A percentile compares a stretch with the other conserved stretches of the same genome.
These are phyloP conservation scores for Heteropelma amictum DNA, from an alignment of 2,888 invertebrate species.

Conservation along the genomic window DNA sequence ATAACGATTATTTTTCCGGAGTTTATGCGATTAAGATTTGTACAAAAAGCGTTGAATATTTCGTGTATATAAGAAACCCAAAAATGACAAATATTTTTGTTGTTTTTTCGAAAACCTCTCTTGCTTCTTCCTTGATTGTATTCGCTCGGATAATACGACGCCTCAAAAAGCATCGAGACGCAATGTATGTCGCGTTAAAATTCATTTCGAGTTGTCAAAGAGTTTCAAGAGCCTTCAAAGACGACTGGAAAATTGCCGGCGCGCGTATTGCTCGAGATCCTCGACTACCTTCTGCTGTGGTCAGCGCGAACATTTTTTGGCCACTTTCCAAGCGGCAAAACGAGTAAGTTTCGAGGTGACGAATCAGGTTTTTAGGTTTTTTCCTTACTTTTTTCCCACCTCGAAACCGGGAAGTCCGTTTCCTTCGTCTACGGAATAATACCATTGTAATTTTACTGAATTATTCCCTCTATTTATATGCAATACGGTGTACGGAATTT, in stretches of 20 bases:
- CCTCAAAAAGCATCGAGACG: neutral
- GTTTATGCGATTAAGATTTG: too few relatives aligned
- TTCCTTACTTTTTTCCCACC: neutral
- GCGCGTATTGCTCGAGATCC: slow-evolving; percentile 4
- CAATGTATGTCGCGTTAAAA: neutral
- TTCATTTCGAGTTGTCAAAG: neutral
- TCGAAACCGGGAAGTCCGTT: neutral
- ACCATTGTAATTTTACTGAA: neutral
- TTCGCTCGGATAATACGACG: too few relatives aligned
- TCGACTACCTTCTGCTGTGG: neutral
- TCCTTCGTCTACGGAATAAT: neutral
- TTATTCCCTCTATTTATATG: neutral
- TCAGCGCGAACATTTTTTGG: slow-evolving; percentile 13
- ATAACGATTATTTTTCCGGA: too few relatives aligned
- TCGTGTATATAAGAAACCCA: too few relatives aligned
- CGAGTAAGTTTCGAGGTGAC: neutral
- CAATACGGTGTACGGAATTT: neutral
- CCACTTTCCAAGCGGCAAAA: slow-evolving; percentile 27
- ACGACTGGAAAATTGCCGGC: slow-evolving; percentile 35
- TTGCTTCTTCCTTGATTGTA: too few relatives aligned
- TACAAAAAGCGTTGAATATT: too few relatives aligned
- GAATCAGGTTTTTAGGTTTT: neutral
- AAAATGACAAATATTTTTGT: too few relatives aligned
- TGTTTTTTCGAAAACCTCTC: too few relatives aligned
- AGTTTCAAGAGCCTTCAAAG: slow-evolving; percentile 19